Percentiles rank a stretch among this genome's conserved stretches.
Evolutionary conservation across 2,888 invertebrate genomes (phyloP).

Genomic region (Buathra laborator): DNA sequence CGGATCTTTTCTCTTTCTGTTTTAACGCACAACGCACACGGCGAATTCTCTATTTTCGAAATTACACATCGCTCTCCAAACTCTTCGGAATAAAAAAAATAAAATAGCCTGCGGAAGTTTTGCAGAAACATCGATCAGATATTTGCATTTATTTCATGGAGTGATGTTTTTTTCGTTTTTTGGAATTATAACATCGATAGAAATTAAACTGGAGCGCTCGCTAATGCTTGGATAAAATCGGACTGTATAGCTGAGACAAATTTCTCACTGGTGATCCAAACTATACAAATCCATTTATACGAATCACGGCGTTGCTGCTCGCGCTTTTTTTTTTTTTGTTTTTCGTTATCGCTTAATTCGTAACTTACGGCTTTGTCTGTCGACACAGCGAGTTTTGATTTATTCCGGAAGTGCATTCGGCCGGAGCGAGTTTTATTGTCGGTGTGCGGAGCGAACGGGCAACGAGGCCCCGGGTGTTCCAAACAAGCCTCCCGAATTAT

Average conservation of each 20-base stretch:
- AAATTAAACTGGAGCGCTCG: background rate
- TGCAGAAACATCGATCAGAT: background rate
- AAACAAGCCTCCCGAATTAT: conserved; percentile 63
- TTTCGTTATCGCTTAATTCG: conserved; percentile 60
- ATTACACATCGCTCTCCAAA: conserved; percentile 29
- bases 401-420: conserved; percentile 72
- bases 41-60: conserved; percentile 60
- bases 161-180: background rate
- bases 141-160: background rate
- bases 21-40: conserved; percentile 40
- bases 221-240: background rate
- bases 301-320: background rate
- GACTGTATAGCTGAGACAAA: background rate
- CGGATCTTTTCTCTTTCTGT: conserved; percentile 1
- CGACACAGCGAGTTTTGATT: conserved; percentile 69
- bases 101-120: conserved; percentile 3
- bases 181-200: background rate
- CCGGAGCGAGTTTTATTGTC: conserved; percentile 70
- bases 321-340: conserved; percentile 1
- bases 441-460: conserved; percentile 60
- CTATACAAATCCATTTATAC: background rate
- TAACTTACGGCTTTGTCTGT: conserved; percentile 67
- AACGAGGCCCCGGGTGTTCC: conserved; percentile 51
- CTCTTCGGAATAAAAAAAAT: background rate
- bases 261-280: background rate